phyloP scores from a whole-genome alignment of 2,113 vertebrate species.

The Mus pahari region DNA sequence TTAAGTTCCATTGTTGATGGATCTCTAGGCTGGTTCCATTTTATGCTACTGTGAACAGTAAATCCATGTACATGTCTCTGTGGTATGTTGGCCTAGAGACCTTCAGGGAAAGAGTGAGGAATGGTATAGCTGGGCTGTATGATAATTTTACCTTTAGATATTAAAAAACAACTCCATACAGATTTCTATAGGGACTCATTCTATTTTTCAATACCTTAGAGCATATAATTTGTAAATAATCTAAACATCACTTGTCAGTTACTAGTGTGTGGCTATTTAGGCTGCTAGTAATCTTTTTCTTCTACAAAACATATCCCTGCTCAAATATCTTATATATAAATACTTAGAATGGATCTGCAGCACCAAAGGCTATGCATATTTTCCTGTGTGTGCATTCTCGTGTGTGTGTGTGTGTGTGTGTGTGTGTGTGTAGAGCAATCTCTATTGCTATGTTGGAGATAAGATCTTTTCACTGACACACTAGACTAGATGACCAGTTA shows the following conservation, averaged over 20 bases:
- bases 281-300: neutral
- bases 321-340: neutral
- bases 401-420: neutral
- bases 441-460: neutral
- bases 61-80: neutral
- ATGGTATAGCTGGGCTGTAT: neutral
- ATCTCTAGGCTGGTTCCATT: neutral
- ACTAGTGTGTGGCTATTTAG: neutral
- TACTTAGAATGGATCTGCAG: neutral
- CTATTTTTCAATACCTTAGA: neutral
- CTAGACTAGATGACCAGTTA: neutral
- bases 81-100: neutral
- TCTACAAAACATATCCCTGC: neutral
- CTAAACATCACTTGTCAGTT: conserved; percentile 47
- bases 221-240: conserved; percentile 14
- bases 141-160: neutral
- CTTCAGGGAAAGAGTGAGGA: neutral
- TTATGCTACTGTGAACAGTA: neutral
- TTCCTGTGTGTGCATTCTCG: neutral
- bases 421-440: neutral
- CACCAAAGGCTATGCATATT: neutral
- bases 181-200: neutral
- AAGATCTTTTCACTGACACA: neutral
- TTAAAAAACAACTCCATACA: neutral
- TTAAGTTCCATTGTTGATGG: neutral